Conservation (phyloP, 2,113 vertebrate genomes). For the Anarrhichthys ocellatus region DNA sequence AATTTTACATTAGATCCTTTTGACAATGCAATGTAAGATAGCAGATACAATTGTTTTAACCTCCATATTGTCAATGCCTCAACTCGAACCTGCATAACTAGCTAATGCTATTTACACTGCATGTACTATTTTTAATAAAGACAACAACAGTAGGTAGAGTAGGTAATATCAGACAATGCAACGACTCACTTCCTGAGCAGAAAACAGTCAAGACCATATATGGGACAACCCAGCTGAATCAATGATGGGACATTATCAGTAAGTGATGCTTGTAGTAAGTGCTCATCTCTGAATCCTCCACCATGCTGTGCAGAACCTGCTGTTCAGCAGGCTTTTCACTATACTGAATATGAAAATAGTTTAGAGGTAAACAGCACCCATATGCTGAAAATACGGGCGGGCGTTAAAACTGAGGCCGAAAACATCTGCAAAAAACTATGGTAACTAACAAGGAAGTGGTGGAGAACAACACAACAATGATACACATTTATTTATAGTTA, state of each 20-base stretch:
- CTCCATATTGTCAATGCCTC: background rate
- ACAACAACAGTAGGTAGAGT: background rate
- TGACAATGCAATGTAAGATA: background rate
- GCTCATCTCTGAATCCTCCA: slow-evolving; percentile 43
- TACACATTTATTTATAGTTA: too few relatives aligned
- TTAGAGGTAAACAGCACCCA: slow-evolving; percentile 11
- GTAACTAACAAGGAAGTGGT: background rate
- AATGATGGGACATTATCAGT: slow-evolving; percentile 42
- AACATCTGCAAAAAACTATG: background rate
- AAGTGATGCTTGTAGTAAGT: slow-evolving; percentile 46
- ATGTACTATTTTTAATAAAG: background rate
- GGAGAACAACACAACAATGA: background rate
- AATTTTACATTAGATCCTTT: background rate
- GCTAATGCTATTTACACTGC: background rate
- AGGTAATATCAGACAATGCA: background rate
- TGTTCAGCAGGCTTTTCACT: slow-evolving; percentile 18
- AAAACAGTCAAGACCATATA: background rate
- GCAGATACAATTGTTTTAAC: background rate
- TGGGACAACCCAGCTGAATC: slow-evolving; percentile 31
- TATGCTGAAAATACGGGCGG: background rate
- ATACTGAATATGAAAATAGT: slow-evolving; percentile 34
- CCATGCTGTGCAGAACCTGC: slow-evolving; percentile 36
- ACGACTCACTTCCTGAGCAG: slow-evolving; percentile 4
- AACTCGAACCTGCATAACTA: background rate
- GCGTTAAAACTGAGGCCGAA: background rate